Base-by-base conservation (phyloP, 2,888 invertebrate genomes). In the Nyleta sp. region DNA sequence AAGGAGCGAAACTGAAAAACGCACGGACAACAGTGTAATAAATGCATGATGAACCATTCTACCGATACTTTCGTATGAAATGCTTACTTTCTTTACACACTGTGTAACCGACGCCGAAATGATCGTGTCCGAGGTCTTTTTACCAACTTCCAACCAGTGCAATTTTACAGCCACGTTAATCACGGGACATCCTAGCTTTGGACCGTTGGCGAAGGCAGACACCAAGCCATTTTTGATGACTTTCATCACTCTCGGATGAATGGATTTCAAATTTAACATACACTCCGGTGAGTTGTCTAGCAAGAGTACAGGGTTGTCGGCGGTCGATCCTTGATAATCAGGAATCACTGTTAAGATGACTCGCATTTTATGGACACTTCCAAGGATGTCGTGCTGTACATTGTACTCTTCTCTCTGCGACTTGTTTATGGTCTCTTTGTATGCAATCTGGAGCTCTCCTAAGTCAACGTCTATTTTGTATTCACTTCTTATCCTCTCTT, bases 391-490 rank as follows among this genome's bases (percentile, higher is more conserved):
- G 80, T 95, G 93, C 84, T 95, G 94, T 0, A 94, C 91, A 0
- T 87, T 84, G 33, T 92, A 88, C 0, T 92, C 92, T 20, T 93
- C 92, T 24, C 89, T 91, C 0, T 91, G 90, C 17, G 81, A 42
- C 0, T 91, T 91, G 0, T 89, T 81, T 46, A 97, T 91, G 0
- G 95, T 93, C 92, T 98, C 98, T 68, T 95, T 94, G 89, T 99
- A 99, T 0, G 98, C 96, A 46, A 99, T 98, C 92, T 97, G 97
- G 18, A 99, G 91, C 0, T 96, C 95, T 0, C 99, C 99, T 18
- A 99, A 91, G 79, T 98, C 96, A 0, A 95, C 98, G 11, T 98
- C 96, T 64, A 99, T 94, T 87, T 96, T 96, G 90, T 97, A 99
- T 85, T 99, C 98, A 64, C 94, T 94, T 46, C 94, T 90, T 55